Conservation (phyloP, 2,113 vertebrate species). For the Hydrochoerus hydrochaeris region DNA sequence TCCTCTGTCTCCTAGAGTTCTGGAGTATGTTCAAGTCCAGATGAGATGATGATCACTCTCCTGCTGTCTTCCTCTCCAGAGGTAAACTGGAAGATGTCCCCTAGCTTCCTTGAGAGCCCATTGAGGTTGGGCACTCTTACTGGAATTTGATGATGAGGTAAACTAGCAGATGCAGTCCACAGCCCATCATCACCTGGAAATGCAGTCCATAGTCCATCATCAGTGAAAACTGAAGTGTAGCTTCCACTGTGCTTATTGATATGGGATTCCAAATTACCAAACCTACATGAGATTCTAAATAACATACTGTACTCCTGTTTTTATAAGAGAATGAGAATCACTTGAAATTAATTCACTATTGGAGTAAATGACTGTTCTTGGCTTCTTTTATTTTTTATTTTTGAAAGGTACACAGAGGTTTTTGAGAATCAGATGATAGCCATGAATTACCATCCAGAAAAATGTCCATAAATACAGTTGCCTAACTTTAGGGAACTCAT, state of each 20-base stretch:
- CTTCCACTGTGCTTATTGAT: background rate
- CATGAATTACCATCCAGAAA: constrained; percentile 1
- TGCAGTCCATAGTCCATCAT: too few species aligned
- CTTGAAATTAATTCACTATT: constrained; percentile 13
- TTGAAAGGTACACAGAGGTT: background rate
- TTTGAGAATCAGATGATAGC: constrained; percentile 33
- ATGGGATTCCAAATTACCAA: background rate
- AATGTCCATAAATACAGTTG: background rate
- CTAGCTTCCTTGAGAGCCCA: background rate
- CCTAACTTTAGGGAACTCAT: constrained; percentile 6
- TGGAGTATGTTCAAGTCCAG: background rate
- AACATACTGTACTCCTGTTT: background rate
- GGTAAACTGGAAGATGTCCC: background rate
- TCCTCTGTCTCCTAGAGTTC: background rate
- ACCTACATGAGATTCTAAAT: background rate
- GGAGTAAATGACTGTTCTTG: constrained; percentile 11
- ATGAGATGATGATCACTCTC: background rate
- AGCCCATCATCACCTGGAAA: background rate
- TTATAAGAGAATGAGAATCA: background rate
- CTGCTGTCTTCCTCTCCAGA: background rate
- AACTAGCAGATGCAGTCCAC: background rate
- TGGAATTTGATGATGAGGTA: background rate
- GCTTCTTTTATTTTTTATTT: constrained; percentile 12
- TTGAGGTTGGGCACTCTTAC: too few species aligned
- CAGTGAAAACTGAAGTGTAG: background rate